Conservation (phyloP, 2,888 invertebrate genomes). For the Leucoptera coffeella region DNA sequence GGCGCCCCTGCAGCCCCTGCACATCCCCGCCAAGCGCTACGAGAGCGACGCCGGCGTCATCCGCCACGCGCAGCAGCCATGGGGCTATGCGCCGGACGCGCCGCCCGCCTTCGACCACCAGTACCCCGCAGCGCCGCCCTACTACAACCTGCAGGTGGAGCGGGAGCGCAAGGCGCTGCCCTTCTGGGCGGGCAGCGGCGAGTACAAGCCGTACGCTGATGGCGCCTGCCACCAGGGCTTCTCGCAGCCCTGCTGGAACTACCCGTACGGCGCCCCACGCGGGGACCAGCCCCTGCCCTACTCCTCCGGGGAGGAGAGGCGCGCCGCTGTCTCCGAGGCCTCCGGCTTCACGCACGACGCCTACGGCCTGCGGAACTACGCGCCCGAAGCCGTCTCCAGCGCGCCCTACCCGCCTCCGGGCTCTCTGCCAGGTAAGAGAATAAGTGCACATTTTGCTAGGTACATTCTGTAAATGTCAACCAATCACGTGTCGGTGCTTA, state of each 20-base stretch:
- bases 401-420: slow-evolving; percentile 77
- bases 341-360: slow-evolving; percentile 67
- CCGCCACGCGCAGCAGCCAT: slow-evolving; percentile 66
- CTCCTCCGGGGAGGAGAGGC: slow-evolving; percentile 65
- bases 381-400: slow-evolving; percentile 65
- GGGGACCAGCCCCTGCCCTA: slow-evolving; percentile 64
- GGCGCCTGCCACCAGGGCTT: slow-evolving; percentile 64
- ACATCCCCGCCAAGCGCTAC: slow-evolving; percentile 84
- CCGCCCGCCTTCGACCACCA: slow-evolving; percentile 62
- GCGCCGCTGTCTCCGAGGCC: slow-evolving; percentile 57
- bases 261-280: slow-evolving; percentile 57
- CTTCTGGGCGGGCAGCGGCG: slow-evolving; percentile 64
- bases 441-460: too few species aligned
- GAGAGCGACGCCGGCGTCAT: slow-evolving; percentile 66
- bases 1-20: slow-evolving; percentile 72
- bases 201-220: slow-evolving; percentile 56
- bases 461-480: too few species aligned
- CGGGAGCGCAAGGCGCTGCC: slow-evolving; percentile 57
- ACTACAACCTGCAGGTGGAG: slow-evolving; percentile 68
- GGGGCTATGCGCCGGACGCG: slow-evolving; percentile 69
- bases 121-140: slow-evolving; percentile 65
- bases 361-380: slow-evolving; percentile 70
- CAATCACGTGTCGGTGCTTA: too few species aligned
- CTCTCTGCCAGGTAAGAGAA: slow-evolving; percentile 50
- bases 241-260: slow-evolving; percentile 70